Conservation (phyloP, 2,113 vertebrate species). For the Cettia cetti region DNA sequence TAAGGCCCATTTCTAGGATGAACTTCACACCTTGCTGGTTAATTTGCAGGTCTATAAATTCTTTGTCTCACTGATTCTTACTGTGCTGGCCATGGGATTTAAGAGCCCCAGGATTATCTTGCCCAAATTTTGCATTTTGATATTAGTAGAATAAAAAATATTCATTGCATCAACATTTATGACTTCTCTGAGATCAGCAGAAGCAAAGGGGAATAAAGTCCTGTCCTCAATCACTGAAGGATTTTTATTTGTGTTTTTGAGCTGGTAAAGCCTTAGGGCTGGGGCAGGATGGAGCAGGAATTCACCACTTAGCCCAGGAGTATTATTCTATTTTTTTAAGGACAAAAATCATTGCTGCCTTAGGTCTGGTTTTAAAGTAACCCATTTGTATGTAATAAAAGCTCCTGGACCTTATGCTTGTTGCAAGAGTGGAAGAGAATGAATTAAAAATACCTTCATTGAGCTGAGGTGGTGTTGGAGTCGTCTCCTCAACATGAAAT, state of each 20-base stretch:
- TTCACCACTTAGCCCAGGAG: background rate
- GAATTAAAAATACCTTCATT: background rate
- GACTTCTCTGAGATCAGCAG: background rate
- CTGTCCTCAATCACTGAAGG: background rate
- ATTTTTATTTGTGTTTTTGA: background rate
- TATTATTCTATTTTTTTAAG: background rate
- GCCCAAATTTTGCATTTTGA: background rate
- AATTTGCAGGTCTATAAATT: background rate
- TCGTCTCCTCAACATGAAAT: background rate
- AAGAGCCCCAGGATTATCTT: background rate
- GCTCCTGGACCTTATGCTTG: background rate
- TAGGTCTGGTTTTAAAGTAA: background rate
- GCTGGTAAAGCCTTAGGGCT: background rate
- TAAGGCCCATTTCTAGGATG: background rate
- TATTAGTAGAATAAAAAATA: background rate
- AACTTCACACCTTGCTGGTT: background rate
- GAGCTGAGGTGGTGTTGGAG: background rate
- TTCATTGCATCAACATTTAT: background rate
- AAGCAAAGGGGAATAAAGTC: background rate
- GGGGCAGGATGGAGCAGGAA: background rate
- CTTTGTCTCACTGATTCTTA: background rate
- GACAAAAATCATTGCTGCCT: background rate
- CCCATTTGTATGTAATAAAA: background rate
- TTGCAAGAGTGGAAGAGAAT: background rate
- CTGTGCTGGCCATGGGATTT: background rate